phyloP scores from a whole-genome alignment of 1,140 invertebrate species.

The Drosophila athabasca region DNA sequence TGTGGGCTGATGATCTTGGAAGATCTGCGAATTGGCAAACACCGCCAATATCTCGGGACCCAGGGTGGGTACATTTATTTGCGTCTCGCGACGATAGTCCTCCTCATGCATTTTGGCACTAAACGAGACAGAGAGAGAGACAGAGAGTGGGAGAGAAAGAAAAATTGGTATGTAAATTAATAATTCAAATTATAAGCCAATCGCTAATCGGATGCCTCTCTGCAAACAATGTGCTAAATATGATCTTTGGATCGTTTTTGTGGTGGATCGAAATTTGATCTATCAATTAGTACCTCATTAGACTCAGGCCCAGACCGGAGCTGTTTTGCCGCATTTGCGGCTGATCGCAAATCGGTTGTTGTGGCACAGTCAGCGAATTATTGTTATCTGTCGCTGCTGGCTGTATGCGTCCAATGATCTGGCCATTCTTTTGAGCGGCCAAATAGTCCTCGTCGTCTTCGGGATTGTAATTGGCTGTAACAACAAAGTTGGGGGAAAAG shows the following conservation, averaged over 20 bases:
- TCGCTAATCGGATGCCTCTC: slow-evolving; percentile 27
- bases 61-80: slow-evolving; percentile 80
- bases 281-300: slow-evolving; percentile 72
- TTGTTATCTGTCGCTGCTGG: slow-evolving; percentile 70
- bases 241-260: slow-evolving; percentile 28
- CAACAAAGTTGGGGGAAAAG: not conserved
- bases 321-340: slow-evolving; percentile 61
- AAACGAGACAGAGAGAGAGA: not conserved
- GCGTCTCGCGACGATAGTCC: slow-evolving; percentile 80
- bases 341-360: slow-evolving; percentile 78
- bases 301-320: slow-evolving; percentile 55
- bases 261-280: slow-evolving; percentile 22
- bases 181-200: slow-evolving; percentile 33
- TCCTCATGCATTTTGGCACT: slow-evolving; percentile 83
- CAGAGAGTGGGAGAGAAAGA: not conserved
- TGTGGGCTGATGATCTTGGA: slow-evolving; percentile 81
- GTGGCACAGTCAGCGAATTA: slow-evolving; percentile 71
- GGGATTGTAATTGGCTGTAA: slow-evolving; percentile 80
- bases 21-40: slow-evolving; percentile 83
- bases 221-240: slow-evolving; percentile 44
- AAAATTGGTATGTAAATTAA: slow-evolving; percentile 26
- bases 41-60: slow-evolving; percentile 81
- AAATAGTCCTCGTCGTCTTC: slow-evolving; percentile 81
- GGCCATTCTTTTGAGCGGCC: slow-evolving; percentile 69
- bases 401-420: slow-evolving; percentile 69